Conservation (phyloP, 1,140 invertebrate genomes). For the Hermetia illucens region DNA sequence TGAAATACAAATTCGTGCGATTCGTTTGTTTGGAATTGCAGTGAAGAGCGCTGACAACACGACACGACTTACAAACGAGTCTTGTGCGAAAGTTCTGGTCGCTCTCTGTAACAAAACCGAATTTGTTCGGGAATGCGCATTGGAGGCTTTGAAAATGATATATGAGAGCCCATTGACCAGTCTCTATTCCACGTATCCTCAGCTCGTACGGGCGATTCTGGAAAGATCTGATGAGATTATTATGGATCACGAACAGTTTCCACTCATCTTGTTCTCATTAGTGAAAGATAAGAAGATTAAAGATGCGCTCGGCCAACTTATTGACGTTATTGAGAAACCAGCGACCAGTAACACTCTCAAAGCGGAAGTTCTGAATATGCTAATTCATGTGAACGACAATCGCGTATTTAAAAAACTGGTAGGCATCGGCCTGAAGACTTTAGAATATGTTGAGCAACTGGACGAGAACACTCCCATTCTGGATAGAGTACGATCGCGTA, state of each 20-base stretch:
- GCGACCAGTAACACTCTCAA: neutral
- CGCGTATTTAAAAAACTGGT: constrained; percentile 30
- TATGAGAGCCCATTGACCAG: neutral
- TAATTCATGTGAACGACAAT: constrained; percentile 38
- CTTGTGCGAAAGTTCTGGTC: no score
- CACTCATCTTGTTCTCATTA: constrained; percentile 36
- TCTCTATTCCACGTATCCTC: neutral
- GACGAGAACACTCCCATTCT: constrained; percentile 4
- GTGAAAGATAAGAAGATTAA: no score
- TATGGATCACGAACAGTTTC: constrained; percentile 45
- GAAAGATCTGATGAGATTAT: constrained; percentile 37
- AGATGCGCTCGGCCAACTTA: no score
- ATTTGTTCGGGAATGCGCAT: constrained; percentile 28
- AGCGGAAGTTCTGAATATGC: constrained; percentile 26
- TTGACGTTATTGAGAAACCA: no score
- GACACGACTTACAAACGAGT: no score
- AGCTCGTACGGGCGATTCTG: constrained; percentile 12
- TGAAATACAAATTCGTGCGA: constrained; percentile 14
- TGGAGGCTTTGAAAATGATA: constrained; percentile 27
- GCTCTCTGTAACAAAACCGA: constrained; percentile 12
- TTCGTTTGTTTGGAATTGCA: no score
- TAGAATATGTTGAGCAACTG: constrained; percentile 20
- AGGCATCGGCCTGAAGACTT: constrained; percentile 21
- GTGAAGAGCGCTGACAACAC: no score
- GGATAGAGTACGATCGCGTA: constrained; percentile 13